phyloP scores from a whole-genome alignment of 2,113 vertebrate species.

The Hippocampus barbouri region DNA sequence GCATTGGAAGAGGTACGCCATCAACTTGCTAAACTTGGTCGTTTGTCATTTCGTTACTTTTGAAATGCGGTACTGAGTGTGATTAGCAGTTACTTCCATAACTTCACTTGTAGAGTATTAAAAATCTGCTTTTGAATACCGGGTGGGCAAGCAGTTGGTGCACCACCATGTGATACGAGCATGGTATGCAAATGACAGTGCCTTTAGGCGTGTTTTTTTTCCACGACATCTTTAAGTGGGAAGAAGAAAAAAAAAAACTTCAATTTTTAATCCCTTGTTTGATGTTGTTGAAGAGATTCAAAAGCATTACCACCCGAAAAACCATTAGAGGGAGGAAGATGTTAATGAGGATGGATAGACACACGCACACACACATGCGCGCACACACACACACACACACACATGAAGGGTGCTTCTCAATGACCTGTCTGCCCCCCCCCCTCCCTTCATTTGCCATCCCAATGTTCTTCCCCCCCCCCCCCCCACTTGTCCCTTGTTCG shows the following conservation, averaged over 20 bases:
- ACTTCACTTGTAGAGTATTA: background rate
- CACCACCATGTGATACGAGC: background rate
- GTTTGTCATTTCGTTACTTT: background rate
- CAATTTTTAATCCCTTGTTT: conserved; percentile 41
- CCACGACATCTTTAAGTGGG: background rate
- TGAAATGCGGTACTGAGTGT: background rate
- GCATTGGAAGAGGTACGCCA: background rate
- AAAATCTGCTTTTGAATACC: background rate
- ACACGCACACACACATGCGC: background rate
- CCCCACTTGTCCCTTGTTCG: conserved; percentile 11
- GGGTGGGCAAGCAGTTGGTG: background rate
- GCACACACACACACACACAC: background rate
- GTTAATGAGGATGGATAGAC: conserved; percentile 32
- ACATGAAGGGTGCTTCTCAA: conserved; percentile 22
- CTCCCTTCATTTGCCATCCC: conserved; percentile 29
- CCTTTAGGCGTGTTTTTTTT: background rate
- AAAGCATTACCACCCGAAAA: conserved; percentile 41
- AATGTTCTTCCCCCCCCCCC: conserved; percentile 2
- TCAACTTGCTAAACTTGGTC: background rate
- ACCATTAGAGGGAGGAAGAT: conserved; percentile 7
- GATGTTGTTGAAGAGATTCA: conserved; percentile 61
- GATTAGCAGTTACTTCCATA: background rate
- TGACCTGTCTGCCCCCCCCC: conserved; percentile 11
- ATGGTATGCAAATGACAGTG: background rate
- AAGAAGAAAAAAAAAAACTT: background rate